These are phyloP conservation scores for Leptobrachium leishanense DNA, from an alignment of 2,113 vertebrate genomes.

Conservation along the genomic window DNA sequence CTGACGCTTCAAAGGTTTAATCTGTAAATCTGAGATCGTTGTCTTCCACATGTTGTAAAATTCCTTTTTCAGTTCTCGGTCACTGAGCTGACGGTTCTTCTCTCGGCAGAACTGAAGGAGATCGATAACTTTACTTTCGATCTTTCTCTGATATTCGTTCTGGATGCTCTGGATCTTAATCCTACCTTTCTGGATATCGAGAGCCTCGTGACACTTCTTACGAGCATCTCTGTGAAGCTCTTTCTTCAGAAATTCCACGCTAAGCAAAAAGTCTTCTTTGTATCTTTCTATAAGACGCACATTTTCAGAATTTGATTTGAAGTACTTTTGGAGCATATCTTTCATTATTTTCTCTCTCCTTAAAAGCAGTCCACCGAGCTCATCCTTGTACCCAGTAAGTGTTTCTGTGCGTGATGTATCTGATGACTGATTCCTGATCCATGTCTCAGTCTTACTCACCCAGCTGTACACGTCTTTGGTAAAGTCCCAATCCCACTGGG, in stretches of 20 bases:
- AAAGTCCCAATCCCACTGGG: constrained; percentile 57
- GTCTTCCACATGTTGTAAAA: constrained; percentile 68
- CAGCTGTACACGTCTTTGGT: constrained; percentile 60
- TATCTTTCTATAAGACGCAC: constrained; percentile 57
- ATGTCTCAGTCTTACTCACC: constrained; percentile 52
- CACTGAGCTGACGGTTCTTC: constrained; percentile 51
- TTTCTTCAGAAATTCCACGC: constrained; percentile 53
- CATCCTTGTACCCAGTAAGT: constrained; percentile 47
- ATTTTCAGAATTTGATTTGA: constrained; percentile 56
- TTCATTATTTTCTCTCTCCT: constrained; percentile 29
- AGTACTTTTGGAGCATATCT: constrained; percentile 33
- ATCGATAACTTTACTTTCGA: constrained; percentile 57
- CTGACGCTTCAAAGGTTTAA: constrained; percentile 53
- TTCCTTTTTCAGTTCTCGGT: constrained; percentile 58
- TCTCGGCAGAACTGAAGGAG: constrained; percentile 58
- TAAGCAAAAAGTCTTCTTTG: constrained; percentile 55
- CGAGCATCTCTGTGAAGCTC: constrained; percentile 46
- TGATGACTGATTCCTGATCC: constrained; percentile 48
- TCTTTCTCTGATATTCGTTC: constrained; percentile 50
- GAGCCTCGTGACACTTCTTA: constrained; percentile 47
- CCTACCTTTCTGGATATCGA: constrained; percentile 51
- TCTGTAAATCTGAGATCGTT: constrained; percentile 37
- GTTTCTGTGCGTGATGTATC: neutral
- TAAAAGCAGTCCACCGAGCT: constrained; percentile 53
- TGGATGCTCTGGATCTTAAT: constrained; percentile 59